Evolutionary conservation across 1,140 invertebrate genomes (phyloP).

Genomic region (Coptotermes formosanus): DNA sequence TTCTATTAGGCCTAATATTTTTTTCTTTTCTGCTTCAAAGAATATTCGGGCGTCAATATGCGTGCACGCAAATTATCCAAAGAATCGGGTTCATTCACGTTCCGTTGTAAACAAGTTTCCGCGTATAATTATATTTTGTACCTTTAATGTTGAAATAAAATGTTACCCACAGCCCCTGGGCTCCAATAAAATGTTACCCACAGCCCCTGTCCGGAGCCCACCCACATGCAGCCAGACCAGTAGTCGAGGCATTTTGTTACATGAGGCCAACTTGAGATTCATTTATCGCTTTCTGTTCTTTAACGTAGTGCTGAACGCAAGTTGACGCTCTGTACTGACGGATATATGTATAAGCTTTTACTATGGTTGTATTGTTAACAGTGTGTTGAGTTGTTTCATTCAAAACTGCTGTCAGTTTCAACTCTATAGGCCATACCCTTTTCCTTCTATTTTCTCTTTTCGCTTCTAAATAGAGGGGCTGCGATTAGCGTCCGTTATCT

Average conservation of each 20-base stretch:
- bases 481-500: slow-evolving; percentile 26
- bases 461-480: slow-evolving; percentile 10
- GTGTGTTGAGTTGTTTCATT: slow-evolving; percentile 20
- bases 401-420: slow-evolving; percentile 18
- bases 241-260: not conserved
- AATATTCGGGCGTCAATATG: too few relatives aligned
- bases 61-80: too few relatives aligned
- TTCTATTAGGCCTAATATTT: too few relatives aligned
- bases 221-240: not conserved
- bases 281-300: not conserved
- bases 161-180: not conserved
- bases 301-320: not conserved
- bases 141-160: not conserved
- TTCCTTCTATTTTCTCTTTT: not conserved
- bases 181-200: not conserved
- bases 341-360: not conserved
- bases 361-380: not conserved
- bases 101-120: too few relatives aligned
- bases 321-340: not conserved
- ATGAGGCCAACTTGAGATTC: slow-evolving; percentile 6
- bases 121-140: too few relatives aligned
- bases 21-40: too few relatives aligned
- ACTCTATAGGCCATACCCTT: slow-evolving; percentile 9
- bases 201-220: not conserved
- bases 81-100: too few relatives aligned